Percentiles rank a stretch among this genome's conserved stretches.
Evolutionary conservation across 1,140 invertebrate species (phyloP).

Genomic region (Procambarus clarkii): DNA sequence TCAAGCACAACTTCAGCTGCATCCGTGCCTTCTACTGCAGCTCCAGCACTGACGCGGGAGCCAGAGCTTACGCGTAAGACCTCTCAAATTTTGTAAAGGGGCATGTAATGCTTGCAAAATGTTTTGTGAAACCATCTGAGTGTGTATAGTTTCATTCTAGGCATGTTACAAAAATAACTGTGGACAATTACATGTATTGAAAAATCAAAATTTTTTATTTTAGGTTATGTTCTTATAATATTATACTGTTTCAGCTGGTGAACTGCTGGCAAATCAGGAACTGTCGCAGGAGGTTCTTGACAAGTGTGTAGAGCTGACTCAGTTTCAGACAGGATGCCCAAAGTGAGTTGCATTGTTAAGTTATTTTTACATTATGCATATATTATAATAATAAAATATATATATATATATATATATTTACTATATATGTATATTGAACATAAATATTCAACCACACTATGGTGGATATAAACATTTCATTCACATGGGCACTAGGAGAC

Average conservation of each 20-base stretch:
- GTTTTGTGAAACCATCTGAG: no score
- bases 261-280: constrained; percentile 57
- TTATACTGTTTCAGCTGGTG: constrained; percentile 42
- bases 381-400: no score
- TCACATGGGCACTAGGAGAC: no score
- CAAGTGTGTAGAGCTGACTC: constrained; percentile 66
- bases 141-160: no score
- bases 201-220: no score
- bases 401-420: no score
- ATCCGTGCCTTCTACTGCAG: constrained; percentile 54
- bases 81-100: not conserved
- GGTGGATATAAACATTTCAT: no score
- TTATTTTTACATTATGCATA: not conserved
- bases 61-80: constrained; percentile 70
- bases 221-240: no score
- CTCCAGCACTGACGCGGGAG: constrained; percentile 52
- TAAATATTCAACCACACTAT: no score
- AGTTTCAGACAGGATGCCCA: constrained; percentile 69
- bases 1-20: constrained; percentile 52
- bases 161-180: no score
- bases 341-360: constrained; percentile 28
- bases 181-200: no score
- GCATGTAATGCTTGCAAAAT: not conserved
- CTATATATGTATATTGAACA: no score
- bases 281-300: constrained; percentile 61